These are phyloP conservation scores for Enteromius argenteus DNA, from an alignment of 2,797 vertebrate species.

Conservation along the genomic window DNA sequence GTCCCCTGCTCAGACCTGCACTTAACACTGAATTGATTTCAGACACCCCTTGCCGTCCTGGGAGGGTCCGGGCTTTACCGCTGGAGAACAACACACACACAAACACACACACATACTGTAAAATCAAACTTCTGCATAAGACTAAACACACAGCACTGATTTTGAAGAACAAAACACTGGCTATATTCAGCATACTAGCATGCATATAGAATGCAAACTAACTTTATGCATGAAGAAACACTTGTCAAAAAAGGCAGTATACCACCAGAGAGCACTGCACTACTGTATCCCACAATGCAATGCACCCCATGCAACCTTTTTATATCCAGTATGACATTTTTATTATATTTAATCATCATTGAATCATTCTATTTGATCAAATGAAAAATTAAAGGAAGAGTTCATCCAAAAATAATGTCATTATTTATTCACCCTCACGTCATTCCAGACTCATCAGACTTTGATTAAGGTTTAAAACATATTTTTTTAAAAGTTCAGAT, in stretches of 20 bases:
- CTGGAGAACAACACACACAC: constrained; percentile 56
- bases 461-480: background rate
- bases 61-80: constrained; percentile 49
- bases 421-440: background rate
- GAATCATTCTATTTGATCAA: background rate
- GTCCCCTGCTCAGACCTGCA: constrained; percentile 79
- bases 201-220: background rate
- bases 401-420: background rate
- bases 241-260: background rate
- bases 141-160: background rate
- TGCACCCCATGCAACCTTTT: background rate
- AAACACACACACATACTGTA: constrained; percentile 46
- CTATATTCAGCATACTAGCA: background rate
- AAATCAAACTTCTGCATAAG: constrained; percentile 7
- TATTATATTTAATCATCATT: background rate
- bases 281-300: background rate
- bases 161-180: background rate
- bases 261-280: background rate
- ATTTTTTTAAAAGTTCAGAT: background rate
- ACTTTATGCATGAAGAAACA: background rate
- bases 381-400: background rate
- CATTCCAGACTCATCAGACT: background rate
- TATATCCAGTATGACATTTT: background rate
- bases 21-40: constrained; percentile 87
- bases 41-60: constrained; percentile 74